Conservation (phyloP, 2,113 vertebrate genomes). For the Aythya baeri region DNA sequence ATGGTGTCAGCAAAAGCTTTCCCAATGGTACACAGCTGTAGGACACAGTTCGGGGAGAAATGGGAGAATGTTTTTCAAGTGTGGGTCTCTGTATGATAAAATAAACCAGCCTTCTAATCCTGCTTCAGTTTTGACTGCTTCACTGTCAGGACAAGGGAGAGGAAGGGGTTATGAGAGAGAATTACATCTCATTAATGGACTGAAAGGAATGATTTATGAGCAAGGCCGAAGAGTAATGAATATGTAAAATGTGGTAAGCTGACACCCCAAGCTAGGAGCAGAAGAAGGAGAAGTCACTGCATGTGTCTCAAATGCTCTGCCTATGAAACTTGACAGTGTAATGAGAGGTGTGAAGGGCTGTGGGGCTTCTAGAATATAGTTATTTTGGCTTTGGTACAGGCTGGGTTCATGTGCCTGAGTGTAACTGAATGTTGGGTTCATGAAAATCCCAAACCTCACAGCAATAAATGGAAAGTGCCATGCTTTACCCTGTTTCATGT, state of each 20-base stretch:
- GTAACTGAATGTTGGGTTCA: slow-evolving; percentile 34
- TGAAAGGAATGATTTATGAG: slow-evolving; percentile 54
- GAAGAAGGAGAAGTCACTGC: slow-evolving; percentile 44
- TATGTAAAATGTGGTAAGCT: slow-evolving; percentile 54
- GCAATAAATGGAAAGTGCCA: slow-evolving; percentile 60
- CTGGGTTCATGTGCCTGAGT: slow-evolving; percentile 39
- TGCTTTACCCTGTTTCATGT: slow-evolving; percentile 30
- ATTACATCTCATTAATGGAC: background rate
- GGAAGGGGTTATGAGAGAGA: slow-evolving; percentile 26
- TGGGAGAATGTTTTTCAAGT: background rate
- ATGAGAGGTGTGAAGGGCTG: slow-evolving; percentile 49
- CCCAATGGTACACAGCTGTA: background rate
- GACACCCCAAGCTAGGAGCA: slow-evolving; percentile 32
- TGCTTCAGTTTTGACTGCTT: background rate
- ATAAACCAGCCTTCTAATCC: background rate
- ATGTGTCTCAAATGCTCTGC: slow-evolving; percentile 25
- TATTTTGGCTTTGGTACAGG: slow-evolving; percentile 57
- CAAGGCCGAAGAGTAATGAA: slow-evolving; percentile 15
- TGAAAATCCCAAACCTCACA: slow-evolving; percentile 59
- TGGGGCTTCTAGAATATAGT: slow-evolving; percentile 29
- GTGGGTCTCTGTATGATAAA: background rate
- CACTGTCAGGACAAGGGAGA: background rate
- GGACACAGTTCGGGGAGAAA: background rate
- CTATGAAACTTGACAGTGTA: slow-evolving; percentile 56
- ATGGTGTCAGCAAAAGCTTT: background rate